Percentiles rank a stretch among this genome's conserved stretches.
phyloP scores from a whole-genome alignment of 1,140 invertebrate species.

The Heliconius himera region DNA sequence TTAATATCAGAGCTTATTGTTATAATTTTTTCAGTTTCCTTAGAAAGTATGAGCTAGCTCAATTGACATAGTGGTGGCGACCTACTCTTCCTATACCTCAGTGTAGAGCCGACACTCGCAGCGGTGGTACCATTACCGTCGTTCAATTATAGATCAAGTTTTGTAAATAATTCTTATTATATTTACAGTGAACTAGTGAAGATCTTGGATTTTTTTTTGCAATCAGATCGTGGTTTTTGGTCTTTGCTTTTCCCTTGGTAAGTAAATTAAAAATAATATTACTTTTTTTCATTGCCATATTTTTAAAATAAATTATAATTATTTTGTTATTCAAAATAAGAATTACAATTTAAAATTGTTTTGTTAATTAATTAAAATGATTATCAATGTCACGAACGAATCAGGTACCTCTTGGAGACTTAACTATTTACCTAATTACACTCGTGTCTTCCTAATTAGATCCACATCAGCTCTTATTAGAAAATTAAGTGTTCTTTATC shows the following conservation, averaged over 20 bases:
- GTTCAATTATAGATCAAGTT: slow-evolving; percentile 22
- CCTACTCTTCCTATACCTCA: slow-evolving; percentile 45
- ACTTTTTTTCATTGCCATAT: background rate
- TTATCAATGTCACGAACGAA: too few species aligned
- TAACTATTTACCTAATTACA: background rate
- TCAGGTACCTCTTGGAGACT: background rate
- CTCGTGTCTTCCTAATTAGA: background rate
- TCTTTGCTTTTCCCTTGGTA: background rate
- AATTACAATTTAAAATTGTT: too few species aligned
- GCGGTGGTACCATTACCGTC: slow-evolving; percentile 58
- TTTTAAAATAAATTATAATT: background rate
- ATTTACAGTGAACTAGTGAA: slow-evolving; percentile 2
- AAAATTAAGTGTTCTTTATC: background rate
- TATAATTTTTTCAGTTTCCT: slow-evolving; percentile 39
- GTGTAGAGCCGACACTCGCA: slow-evolving; percentile 65
- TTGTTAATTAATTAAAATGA: too few species aligned
- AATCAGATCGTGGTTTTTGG: background rate
- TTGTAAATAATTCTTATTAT: slow-evolving; percentile 8
- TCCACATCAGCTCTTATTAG: background rate
- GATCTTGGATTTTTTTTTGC: slow-evolving; percentile 2
- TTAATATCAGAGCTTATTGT: slow-evolving; percentile 2
- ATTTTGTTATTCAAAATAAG: too few species aligned
- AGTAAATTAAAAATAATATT: background rate
- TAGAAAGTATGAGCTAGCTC: slow-evolving; percentile 44
- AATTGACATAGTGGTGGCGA: slow-evolving; percentile 38